Evolutionary conservation across 2,797 vertebrate genomes (phyloP), one percentile per base, ranked within the genome.

Genomic region (Rhodeus uyekii): DNA sequence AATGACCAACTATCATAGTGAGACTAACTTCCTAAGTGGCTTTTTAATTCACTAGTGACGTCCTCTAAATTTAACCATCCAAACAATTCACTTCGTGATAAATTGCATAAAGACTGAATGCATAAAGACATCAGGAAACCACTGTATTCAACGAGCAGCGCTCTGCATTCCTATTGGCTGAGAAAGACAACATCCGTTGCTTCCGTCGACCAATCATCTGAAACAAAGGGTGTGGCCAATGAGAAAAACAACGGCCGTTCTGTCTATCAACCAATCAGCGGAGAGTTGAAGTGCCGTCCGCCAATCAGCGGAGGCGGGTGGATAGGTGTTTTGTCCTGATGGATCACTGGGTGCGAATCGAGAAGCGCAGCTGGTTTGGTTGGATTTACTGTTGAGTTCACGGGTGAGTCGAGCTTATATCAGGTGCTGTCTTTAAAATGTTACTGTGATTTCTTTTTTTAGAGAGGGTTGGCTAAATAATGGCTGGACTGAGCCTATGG

Each of bases 401-500:
- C 80, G 80, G 80, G 80, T 82, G 80, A 82, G 80, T 82, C 27
- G 48, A 82, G 80, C 14, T 82, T 82, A 68, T 76, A 68, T 76
- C 50, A 55, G 80, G 48, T 10, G 63, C 19, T 75, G 48, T 82
- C 12, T 82, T 55, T 58, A 68, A 82, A 68, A 36, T 18, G 13
- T 55, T 9, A 5, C 32, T 58, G 24, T 34, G 19, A 36, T 64
- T 46, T 67, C 18, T 32, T 61, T 27, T n/a, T n/a, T 29, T 10
- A 1, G 13, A 50, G 36, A 6, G 24, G 60, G n/a, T 72, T 29
- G 46, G 18, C 7, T 75, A 55, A 55, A n/a, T 7, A 19, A 2
- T 19, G 7, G 10, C 22, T 48, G 22, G 58, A 39, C 55, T 6
- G 4, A 65, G 27, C 34, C 34, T 50, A 10, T 27, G 10, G 42